phyloP scores from a whole-genome alignment of 1,140 invertebrate species.

The Formica selysi region DNA sequence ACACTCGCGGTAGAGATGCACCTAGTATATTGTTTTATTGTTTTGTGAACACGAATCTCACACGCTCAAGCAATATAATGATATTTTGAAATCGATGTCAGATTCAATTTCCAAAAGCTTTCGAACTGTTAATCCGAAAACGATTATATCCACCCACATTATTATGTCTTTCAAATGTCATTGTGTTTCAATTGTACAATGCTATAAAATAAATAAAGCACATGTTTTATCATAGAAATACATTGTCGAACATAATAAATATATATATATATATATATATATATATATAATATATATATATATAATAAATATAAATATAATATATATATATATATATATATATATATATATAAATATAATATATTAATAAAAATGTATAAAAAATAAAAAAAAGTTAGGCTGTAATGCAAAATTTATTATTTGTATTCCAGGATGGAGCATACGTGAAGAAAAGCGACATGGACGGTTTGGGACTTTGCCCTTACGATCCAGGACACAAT shows the following conservation, averaged over 20 bases:
- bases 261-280: neutral
- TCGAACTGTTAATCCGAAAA: neutral
- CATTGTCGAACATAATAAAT: neutral
- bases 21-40: conserved; percentile 9
- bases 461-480: conserved; percentile 95
- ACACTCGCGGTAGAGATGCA: neutral
- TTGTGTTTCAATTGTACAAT: neutral
- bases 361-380: neutral
- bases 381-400: no score
- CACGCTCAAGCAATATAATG: neutral
- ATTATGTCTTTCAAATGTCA: neutral
- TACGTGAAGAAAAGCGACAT: conserved; percentile 89
- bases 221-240: neutral
- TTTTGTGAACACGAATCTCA: neutral
- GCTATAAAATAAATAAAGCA: neutral
- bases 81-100: neutral
- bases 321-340: no score
- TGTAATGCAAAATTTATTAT: conserved; percentile 25
- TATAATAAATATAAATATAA: no score
- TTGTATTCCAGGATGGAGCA: conserved; percentile 87
- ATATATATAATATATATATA: no score
- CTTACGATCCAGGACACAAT: conserved; percentile 97
- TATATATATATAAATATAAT: neutral
- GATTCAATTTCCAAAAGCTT: neutral
- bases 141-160: neutral